A percentile compares a stretch with the other conserved stretches of the same genome.
Evolutionary conservation across 2,113 vertebrate genomes (phyloP).

Genomic region (Ciconia maguari): DNA sequence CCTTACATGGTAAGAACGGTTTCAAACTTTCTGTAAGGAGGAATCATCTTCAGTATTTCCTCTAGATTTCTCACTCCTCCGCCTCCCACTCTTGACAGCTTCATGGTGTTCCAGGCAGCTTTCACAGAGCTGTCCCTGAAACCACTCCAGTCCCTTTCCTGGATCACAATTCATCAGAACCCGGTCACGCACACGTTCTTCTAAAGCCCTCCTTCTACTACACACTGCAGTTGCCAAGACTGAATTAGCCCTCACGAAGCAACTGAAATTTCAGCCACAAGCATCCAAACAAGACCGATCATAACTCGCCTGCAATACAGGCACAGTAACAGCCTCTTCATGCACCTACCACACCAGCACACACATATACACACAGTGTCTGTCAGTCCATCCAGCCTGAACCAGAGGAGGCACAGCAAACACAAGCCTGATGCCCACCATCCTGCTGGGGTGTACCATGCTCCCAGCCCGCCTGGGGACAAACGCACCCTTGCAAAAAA

Average conservation of each 20-base stretch:
- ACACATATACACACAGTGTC: fast-evolving
- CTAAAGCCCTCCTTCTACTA: background rate
- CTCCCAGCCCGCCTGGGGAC: background rate
- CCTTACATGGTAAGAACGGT: background rate
- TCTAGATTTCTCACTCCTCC: background rate
- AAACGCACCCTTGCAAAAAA: background rate
- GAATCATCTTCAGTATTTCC: background rate
- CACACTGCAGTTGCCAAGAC: background rate
- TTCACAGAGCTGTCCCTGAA: background rate
- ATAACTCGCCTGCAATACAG: fast-evolving
- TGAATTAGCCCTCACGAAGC: background rate
- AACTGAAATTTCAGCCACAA: background rate
- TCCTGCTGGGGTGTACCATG: background rate
- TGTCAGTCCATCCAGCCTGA: background rate
- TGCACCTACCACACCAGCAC: background rate
- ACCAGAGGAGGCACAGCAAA: background rate
- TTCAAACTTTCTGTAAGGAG: background rate
- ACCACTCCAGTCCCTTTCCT: background rate
- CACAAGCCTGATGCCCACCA: background rate
- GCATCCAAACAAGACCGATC: background rate
- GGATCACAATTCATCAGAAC: background rate
- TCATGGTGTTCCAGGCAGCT: background rate
- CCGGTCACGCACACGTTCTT: background rate
- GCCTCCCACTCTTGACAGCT: background rate
- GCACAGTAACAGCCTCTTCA: background rate